Base-by-base conservation (phyloP, 2,888 invertebrate species). In the Acutogordius australiensis region DNA sequence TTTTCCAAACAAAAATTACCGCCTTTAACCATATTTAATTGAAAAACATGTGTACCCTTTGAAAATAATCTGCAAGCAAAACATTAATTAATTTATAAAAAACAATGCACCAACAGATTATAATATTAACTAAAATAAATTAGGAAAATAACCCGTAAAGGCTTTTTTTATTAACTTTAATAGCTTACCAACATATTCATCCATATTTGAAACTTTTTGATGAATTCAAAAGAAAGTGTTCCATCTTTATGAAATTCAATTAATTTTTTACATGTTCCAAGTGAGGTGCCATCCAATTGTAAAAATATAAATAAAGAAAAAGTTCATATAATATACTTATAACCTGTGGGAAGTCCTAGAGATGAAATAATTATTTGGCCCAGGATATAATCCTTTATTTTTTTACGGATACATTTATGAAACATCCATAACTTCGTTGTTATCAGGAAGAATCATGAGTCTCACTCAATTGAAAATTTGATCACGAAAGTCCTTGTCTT, bases 201-300 rank as follows among this genome's bases (percentile, higher is more conserved):
- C 97, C 97, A 97, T 97, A 71, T 97, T 97, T n/a, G n/a, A 72
- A 97, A 97, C 0, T 94, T 94, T 70, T 84, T 88, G 18, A 97
- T 94, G 76, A 87, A 82, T 71, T 85, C 81, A 71, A 97, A 97
- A 2, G 90, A 90, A 61, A 97, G 73, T 70, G 81, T 80, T 60
- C 87, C 88, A 65, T 78, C 79, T 67, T 82, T 81, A 71, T 87
- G 74, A 72, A 79, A 87, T 70, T 90, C 81, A 64, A 94, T 86
- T 62, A 97, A 76, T 66, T 83, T 81, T 68, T 80, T 79, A 74
- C 97, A 97, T 82, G 90, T 91, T 66, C 85, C 86, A 64, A 86
- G 76, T 18, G 97, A 94, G n/a, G 97, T 97, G 65, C 90, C 81
- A 60, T 91, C 82, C 81, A 64, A 44, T 71, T 69, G 62, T 61